phyloP scores from a whole-genome alignment of 2,797 vertebrate genomes.

The Hypotaenidia philippensis region DNA sequence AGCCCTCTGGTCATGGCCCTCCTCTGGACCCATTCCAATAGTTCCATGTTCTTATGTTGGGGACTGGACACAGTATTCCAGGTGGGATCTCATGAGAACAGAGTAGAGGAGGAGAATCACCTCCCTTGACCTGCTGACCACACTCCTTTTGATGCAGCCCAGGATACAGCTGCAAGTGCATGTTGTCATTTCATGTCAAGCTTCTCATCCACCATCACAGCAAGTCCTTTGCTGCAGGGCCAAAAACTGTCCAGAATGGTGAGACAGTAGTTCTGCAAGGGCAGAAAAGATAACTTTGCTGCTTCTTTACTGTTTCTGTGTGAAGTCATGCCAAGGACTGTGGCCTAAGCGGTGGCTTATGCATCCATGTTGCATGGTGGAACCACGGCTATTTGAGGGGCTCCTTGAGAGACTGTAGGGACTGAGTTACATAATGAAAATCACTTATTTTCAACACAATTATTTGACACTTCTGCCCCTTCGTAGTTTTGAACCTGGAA shows the following conservation, averaged over 20 bases:
- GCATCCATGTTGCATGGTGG: accelerated
- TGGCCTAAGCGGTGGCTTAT: neutral
- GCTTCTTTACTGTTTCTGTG: neutral
- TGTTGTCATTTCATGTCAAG: no score
- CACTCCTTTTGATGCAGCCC: no score
- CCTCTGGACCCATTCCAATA: no score
- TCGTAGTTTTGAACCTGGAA: neutral
- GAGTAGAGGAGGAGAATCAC: no score
- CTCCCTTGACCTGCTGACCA: no score
- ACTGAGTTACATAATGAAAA: neutral
- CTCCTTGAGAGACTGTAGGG: neutral
- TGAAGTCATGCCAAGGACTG: neutral
- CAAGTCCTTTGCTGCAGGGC: no score
- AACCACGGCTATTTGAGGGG: neutral
- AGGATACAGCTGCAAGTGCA: no score
- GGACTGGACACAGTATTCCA: no score
- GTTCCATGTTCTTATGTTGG: no score
- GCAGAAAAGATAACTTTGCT: neutral
- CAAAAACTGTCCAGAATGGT: neutral
- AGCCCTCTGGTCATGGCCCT: no score
- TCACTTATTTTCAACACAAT: neutral
- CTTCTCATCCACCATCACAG: no score
- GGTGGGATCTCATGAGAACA: no score
- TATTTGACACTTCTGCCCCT: neutral
- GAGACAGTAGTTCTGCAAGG: neutral